Conservation (phyloP, 2,113 vertebrate species). For the Xenopus laevis region DNA sequence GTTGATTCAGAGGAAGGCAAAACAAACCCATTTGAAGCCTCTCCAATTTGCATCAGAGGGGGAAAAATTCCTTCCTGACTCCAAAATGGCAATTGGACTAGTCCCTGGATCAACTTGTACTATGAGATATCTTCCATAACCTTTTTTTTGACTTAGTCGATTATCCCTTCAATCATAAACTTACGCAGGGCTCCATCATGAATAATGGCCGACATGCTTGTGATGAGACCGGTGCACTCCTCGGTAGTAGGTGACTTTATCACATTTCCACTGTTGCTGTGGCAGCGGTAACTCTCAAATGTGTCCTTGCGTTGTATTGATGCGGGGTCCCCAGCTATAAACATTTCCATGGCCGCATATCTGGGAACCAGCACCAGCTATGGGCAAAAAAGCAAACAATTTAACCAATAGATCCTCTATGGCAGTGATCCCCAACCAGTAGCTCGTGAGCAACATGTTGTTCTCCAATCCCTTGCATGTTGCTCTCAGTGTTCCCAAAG, state of each 20-base stretch:
- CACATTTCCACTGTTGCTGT: conserved; percentile 70
- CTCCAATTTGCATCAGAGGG: no score
- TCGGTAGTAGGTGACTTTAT: conserved; percentile 65
- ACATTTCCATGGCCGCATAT: conserved; percentile 86
- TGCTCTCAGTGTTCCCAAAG: no score
- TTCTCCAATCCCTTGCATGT: no score
- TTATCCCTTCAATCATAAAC: conserved; percentile 49
- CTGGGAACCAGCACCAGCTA: conserved; percentile 85
- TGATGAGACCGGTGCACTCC: conserved; percentile 78
- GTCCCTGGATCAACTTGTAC: no score
- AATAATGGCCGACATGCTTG: conserved; percentile 82
- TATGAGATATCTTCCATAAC: no score
- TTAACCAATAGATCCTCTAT: no score
- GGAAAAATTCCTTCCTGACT: no score
- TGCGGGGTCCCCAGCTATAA: conserved; percentile 73
- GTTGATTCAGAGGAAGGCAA: no score
- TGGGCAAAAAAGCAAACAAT: not conserved
- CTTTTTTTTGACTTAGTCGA: no score
- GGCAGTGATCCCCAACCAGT: not conserved
- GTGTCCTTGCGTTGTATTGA: conserved; percentile 72
- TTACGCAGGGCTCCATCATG: conserved; percentile 84
- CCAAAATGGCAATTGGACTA: no score
- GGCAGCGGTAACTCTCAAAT: conserved; percentile 84
- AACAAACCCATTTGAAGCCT: no score
- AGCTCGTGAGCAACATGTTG: no score